Percentiles rank a stretch among this genome's conserved stretches.
These are phyloP conservation scores for Drosophila ezoana DNA, from an alignment of 2,888 invertebrate genomes.

Conservation along the genomic window DNA sequence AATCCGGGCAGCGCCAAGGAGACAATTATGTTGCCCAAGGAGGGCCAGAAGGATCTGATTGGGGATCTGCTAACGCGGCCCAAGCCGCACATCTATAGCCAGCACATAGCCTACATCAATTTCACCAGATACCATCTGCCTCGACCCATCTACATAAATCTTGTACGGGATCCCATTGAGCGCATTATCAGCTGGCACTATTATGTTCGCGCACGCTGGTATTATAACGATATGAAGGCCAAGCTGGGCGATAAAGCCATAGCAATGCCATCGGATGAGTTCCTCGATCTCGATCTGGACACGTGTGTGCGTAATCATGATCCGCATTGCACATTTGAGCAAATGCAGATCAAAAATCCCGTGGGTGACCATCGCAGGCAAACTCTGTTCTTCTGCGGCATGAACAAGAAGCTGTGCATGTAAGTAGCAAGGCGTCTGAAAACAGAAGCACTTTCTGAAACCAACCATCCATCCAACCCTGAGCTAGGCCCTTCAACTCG, in stretches of 20 bases:
- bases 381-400: conserved; percentile 95
- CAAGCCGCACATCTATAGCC: conserved; percentile 93
- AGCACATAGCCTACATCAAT: conserved; percentile 95
- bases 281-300: conserved; percentile 95
- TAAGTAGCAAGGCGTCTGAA: conserved; percentile 85
- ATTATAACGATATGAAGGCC: conserved; percentile 87
- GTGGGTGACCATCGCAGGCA: conserved; percentile 94
- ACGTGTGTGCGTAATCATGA: conserved; percentile 92
- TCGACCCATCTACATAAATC: conserved; percentile 94
- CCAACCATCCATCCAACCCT: background rate
- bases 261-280: conserved; percentile 84
- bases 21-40: conserved; percentile 90
- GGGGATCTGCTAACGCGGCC: conserved; percentile 88
- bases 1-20: conserved; percentile 93
- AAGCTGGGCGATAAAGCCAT: conserved; percentile 87
- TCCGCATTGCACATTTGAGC: conserved; percentile 91
- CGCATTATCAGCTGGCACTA: conserved; percentile 96
- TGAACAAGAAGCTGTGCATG: conserved; percentile 91
- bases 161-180: conserved; percentile 95
- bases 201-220: conserved; percentile 95
- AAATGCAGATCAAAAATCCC: conserved; percentile 91
- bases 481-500: conserved; percentile 93
- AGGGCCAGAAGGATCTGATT: conserved; percentile 90
- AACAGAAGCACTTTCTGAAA: background rate
- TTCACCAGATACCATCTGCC: conserved; percentile 92